A percentile compares a stretch with the other conserved stretches of the same genome.
Evolutionary conservation across 2,797 vertebrate genomes (phyloP).

Genomic region (Syndactyla subalaris): DNA sequence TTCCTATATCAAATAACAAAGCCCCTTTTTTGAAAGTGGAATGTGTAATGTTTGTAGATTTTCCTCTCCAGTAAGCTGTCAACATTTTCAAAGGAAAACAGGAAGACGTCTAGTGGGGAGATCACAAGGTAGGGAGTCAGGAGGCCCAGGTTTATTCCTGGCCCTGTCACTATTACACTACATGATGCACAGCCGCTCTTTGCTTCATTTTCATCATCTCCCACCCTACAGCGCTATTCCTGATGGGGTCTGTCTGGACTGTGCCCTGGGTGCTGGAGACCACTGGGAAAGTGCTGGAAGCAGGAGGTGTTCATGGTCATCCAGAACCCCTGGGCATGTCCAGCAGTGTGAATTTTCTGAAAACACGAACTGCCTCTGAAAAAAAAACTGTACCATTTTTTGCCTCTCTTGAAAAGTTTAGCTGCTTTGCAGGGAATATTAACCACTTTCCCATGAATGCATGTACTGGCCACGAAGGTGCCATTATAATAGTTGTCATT

Average conservation of each 20-base stretch:
- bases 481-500: conserved; percentile 23
- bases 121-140: conserved; percentile 47
- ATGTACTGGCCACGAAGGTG: conserved; percentile 11
- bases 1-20: conserved; percentile 77
- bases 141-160: conserved; percentile 34
- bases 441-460: conserved; percentile 7
- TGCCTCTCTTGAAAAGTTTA: neutral
- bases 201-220: neutral
- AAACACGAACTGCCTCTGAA: neutral
- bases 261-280: neutral
- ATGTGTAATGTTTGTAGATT: conserved; percentile 74
- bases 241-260: neutral
- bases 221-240: neutral
- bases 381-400: neutral
- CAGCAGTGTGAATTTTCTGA: neutral
- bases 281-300: neutral
- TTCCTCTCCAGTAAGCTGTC: conserved; percentile 69
- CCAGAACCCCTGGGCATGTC: neutral
- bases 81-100: conserved; percentile 71
- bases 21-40: conserved; percentile 65
- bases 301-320: neutral
- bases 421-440: conserved; percentile 13
- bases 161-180: neutral
- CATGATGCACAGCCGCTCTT: neutral
- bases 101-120: conserved; percentile 5